phyloP scores from a whole-genome alignment of 2,888 invertebrate species.

The Harpalus rubripes region DNA sequence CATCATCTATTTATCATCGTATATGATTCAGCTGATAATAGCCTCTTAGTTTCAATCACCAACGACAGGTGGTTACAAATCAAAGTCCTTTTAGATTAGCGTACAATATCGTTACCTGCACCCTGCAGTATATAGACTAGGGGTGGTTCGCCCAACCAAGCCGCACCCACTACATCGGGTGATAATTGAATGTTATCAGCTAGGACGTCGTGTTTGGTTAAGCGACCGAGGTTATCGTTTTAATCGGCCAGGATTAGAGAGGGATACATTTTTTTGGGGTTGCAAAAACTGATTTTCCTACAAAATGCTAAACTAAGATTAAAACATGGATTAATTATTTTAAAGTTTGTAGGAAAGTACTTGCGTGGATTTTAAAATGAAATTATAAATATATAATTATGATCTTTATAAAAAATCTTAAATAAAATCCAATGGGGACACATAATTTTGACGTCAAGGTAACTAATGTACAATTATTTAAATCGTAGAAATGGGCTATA shows the following conservation, averaged over 20 bases:
- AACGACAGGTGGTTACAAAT: constrained; percentile 70
- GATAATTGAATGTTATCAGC: constrained; percentile 66
- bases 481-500: too few relatives aligned
- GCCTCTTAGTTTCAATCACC: constrained; percentile 69
- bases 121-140: neutral
- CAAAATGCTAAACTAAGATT: neutral
- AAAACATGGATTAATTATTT: too few relatives aligned
- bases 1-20: neutral
- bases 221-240: constrained; percentile 31
- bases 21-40: constrained; percentile 66
- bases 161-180: constrained; percentile 52
- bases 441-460: too few relatives aligned
- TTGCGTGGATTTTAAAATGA: too few relatives aligned
- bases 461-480: too few relatives aligned
- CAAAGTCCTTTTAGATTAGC: constrained; percentile 71
- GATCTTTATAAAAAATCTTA: too few relatives aligned
- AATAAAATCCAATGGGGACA: too few relatives aligned
- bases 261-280: neutral
- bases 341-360: too few relatives aligned
- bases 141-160: neutral
- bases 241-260: constrained; percentile 14
- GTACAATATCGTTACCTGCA: constrained; percentile 68
- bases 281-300: neutral
- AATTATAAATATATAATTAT: too few relatives aligned
- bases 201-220: constrained; percentile 64